Evolutionary conservation across 2,797 vertebrate species (phyloP), one percentile per base, ranked within the genome.

Genomic region (Helostoma temminkii): DNA sequence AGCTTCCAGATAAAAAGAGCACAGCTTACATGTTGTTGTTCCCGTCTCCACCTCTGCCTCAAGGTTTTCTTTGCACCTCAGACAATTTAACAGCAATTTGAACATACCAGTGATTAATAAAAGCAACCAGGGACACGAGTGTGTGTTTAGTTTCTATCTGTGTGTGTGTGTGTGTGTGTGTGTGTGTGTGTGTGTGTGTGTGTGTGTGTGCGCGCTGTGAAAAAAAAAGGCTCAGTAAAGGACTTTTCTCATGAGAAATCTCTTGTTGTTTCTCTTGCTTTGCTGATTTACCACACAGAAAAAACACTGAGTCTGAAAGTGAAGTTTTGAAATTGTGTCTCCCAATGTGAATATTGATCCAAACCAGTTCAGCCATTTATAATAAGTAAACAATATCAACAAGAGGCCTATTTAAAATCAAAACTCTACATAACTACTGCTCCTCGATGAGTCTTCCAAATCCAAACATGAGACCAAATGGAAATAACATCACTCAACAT

Each of bases 41-140:
- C 53, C 75, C 34, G 42, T 63, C 78, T 73, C 72, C 57, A 34
- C 67, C 53, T 56, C 70, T 77, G 68, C 78, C 63, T 72, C 74
- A 80, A 84, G 80, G 77, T 88, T 89, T 82, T 60, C 79, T 85
- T 86, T 87, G 67, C 83, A 80, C 76, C 43, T 66, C 22, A 66
- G 81, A 72, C 85, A 81, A 88, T 90, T 90, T 81, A 85, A 85
- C 81, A 83, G 71, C 76, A 72, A 79, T 88, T 84, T 83, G 46
- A 84, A 74, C 70, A 68, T 80, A 71, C 25, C 46, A 42, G 82
- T 82, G 82, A 91, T 89, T 85, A 83, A 87, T 84, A 80, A 82
- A 68, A 30, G 39, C 37, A 3, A 43, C 48, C 37, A 26, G 63
- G 48, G 75, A 70, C 21, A 2, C 0, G 10, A 34, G 30, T 50